A percentile compares a stretch with the other conserved stretches of the same genome.
phyloP scores from a whole-genome alignment of 2,113 vertebrate species.

The Prochilodus magdalenae region DNA sequence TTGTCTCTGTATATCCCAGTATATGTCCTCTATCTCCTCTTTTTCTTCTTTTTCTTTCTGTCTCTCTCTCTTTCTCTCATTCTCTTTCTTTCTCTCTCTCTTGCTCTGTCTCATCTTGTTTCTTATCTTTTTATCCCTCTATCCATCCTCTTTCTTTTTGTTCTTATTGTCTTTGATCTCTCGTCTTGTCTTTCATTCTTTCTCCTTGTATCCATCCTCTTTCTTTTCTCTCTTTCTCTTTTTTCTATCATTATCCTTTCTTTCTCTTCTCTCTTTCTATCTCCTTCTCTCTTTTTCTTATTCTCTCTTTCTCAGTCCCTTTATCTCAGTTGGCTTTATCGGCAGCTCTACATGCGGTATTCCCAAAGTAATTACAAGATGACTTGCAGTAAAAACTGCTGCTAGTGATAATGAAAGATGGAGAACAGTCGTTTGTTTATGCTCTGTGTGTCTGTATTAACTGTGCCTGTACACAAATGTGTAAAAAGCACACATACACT shows the following conservation, averaged over 20 bases:
- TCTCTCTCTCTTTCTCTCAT: too few species aligned
- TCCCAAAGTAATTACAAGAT: not conserved
- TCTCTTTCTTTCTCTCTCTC: too few species aligned
- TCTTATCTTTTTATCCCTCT: too few species aligned
- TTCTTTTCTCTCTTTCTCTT: not conserved
- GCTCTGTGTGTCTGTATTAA: too few species aligned
- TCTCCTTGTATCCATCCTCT: not conserved
- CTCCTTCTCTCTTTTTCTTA: constrained; percentile 22
- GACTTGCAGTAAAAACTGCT: not conserved
- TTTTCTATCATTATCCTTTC: not conserved
- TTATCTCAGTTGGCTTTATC: not conserved
- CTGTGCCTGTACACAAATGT: not conserved
- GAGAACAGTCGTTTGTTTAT: not conserved
- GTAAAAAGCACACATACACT: not conserved
- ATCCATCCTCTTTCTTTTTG: too few species aligned
- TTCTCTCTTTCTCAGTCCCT: not conserved
- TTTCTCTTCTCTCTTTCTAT: not conserved
- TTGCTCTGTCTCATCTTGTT: too few species aligned
- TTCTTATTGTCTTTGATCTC: too few species aligned
- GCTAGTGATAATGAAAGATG: not conserved
- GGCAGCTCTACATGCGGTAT: not conserved
- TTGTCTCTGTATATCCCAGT: too few species aligned
- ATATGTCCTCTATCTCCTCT: too few species aligned
- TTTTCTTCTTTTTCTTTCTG: too few species aligned
- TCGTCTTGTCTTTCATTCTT: too few species aligned